Evolutionary conservation across 2,797 vertebrate genomes (phyloP).

Genomic region (Chaetophractus vellerosus): DNA sequence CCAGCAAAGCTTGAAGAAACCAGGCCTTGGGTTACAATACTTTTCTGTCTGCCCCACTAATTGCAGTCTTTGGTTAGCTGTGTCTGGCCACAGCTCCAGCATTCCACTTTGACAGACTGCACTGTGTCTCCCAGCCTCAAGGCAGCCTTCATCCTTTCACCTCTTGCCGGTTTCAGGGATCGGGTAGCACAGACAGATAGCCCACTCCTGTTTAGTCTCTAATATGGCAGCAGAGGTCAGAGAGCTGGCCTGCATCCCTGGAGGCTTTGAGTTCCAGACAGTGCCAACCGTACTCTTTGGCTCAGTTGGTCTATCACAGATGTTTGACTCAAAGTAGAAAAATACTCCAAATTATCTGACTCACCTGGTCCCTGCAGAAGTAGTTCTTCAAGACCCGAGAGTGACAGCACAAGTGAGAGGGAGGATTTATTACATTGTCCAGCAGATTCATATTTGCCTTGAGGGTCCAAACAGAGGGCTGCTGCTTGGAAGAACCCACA

Average conservation of each 20-base stretch:
- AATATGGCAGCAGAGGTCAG: not conserved
- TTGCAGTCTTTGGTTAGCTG: not conserved
- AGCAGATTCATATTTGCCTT: conserved; percentile 36
- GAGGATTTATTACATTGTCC: not conserved
- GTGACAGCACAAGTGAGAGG: not conserved
- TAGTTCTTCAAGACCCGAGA: not conserved
- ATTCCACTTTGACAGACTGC: conserved; percentile 21
- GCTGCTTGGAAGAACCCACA: not conserved
- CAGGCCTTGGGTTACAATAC: not conserved
- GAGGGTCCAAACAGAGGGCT: not conserved
- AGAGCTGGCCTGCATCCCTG: fast-evolving
- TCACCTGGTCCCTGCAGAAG: not conserved
- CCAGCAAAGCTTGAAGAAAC: not conserved
- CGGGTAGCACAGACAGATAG: not conserved
- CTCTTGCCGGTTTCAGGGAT: not conserved
- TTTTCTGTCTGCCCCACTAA: conserved; percentile 56
- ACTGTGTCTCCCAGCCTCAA: not conserved
- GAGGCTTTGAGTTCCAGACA: not conserved
- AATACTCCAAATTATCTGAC: not conserved
- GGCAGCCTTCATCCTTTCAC: not conserved
- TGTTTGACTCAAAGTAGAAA: not conserved
- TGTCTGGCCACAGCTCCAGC: conserved; percentile 7
- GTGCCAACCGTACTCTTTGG: fast-evolving
- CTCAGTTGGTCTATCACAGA: fast-evolving
- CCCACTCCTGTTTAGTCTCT: not conserved